Evolutionary conservation across 2,797 vertebrate species (phyloP), one percentile per base, ranked within the genome.

Genomic region (Chaetophractus vellerosus): DNA sequence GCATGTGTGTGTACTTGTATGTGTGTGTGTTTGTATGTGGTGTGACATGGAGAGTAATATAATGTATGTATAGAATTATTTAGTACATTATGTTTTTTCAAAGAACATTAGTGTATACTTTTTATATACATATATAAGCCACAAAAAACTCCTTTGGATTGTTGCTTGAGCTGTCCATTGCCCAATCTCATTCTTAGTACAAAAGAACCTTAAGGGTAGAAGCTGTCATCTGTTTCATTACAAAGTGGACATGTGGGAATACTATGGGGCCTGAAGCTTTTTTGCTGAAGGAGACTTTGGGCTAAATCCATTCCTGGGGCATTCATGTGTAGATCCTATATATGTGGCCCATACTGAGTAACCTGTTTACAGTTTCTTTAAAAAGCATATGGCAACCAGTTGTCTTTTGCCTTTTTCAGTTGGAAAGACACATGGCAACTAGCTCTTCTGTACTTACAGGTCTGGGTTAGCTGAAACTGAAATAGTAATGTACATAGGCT

Each of bases 291-390:
- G 85, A 94, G 76, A 90, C 63, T 95, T 91, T n/a, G 59, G 83
- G 96, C 85, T 72, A 92, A 75, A 93, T 92, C 93, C 72, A 33
- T 92, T 96, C 75, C 90, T 83, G 55, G 84, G 85, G 78, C 86
- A 83, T 78, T 95, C 96, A 92, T 94, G 93, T 96, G 90, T 94
- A 93, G 81, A 96, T 91, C 90, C 86, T 95, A 41, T 96, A 64
- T 95, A 95, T 96, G 95, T 95, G 96, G 90, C 48, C 86, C 88
- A 74, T 72, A 80, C 63, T 79, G 82, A 97, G 52, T 92, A 96
- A 95, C 78, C 95, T 97, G 95, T 97, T 97, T 97, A 97, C 6
- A 96, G 63, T 97, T 96, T 94, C 93, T 89, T 94, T 97, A 63
- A 79, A 96, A 96, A 93, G 88, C 97, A 97, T 95, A 87, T 96